Base-by-base conservation (phyloP, 2,888 invertebrate genomes). In the Sepiola atlantica region DNA sequence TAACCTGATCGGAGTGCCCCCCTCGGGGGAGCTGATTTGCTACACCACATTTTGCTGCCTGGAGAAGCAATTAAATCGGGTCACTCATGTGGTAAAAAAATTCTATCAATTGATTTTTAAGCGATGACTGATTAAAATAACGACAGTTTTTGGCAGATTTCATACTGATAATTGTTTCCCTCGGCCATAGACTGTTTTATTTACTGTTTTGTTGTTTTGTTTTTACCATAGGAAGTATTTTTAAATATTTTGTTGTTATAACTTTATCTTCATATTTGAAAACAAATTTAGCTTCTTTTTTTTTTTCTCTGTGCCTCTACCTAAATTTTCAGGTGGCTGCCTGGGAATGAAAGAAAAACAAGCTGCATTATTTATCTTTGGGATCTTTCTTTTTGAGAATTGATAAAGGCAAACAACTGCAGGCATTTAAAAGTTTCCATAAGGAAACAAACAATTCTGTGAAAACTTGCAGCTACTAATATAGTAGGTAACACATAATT, bases 221-320 rank as follows among this genome's bases (percentile, higher is more conserved):
- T n/a, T 77, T 77, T 77, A n/a, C 14, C 16, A n/a, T 77, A 77
- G 10, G n/a, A 18, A 12, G 16, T 77, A 32, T 77, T n/a, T n/a
- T 77, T 28, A n/a, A 77, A 77, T 61, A 61, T 61, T 28, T 77
- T 16, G n/a, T 77, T 77, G 77, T 77, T 10, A n/a, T 77, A 32
- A 77, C 77, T n/a, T 77, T 32, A 18, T 77, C 32, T 77, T 77
- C 32, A 77, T 77, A 77, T 77, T 77, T 77, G 77, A n/a, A 77
- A 77, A n/a, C n/a, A 77, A 77, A n/a, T 77, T 77, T n/a, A 14
- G 16, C 10, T 77, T n/a, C 32, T 77, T 77, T n/a, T 32, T n/a
- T 77, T 77, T n/a, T 77, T 77, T 77, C 77, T 32, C 77, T 77
- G 77, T 77, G 77, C 77, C 77, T 77, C 77, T 77, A n/a, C n/a